These are phyloP conservation scores for Stegostoma tigrinum DNA, from an alignment of 2,113 vertebrate species.

Conservation along the genomic window DNA sequence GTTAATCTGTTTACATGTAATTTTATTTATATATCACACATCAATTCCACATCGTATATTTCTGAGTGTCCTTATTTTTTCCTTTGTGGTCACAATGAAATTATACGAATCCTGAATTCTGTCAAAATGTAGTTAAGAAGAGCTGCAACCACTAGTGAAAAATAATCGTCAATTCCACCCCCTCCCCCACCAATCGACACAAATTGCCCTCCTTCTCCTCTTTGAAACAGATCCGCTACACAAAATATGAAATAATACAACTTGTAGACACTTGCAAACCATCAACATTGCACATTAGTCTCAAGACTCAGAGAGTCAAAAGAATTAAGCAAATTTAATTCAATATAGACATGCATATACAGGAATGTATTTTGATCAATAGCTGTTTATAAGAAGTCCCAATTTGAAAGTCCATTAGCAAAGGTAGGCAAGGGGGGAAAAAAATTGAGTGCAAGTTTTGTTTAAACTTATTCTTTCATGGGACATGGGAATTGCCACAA, in stretches of 20 bases:
- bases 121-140: not conserved
- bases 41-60: not conserved
- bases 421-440: not conserved
- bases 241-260: not conserved
- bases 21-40: no score
- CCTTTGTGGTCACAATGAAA: not conserved
- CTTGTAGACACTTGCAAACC: not conserved
- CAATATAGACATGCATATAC: not conserved
- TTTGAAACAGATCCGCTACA: not conserved
- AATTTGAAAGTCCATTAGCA: not conserved
- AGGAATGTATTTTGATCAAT: not conserved
- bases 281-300: not conserved
- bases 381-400: not conserved
- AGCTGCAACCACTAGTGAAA: not conserved
- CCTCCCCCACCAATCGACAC: not conserved
- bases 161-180: not conserved
- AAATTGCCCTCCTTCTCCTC: not conserved
- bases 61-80: not conserved
- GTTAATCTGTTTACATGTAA: no score
- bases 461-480: no score
- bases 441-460: not conserved
- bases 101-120: not conserved
- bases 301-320: not conserved
- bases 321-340: not conserved
- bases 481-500: no score